phyloP scores from a whole-genome alignment of 2,888 invertebrate species.

The Choristoneura rosaceana region DNA sequence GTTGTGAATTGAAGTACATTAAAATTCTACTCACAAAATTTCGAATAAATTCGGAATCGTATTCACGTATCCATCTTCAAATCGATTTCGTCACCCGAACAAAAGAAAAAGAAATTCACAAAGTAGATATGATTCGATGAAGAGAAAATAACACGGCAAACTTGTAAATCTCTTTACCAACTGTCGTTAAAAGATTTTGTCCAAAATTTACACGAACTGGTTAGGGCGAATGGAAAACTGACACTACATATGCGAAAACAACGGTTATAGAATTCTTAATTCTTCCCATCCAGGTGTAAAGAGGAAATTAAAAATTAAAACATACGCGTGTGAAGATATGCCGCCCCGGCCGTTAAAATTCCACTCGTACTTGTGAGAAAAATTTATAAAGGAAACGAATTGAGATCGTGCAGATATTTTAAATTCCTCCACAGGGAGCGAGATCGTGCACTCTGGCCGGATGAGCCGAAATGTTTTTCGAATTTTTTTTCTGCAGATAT shows the following conservation, averaged over 20 bases:
- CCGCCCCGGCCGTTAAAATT: conserved; percentile 45
- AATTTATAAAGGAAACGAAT: conserved; percentile 62
- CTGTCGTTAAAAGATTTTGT: conserved; percentile 33
- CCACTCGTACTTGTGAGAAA: conserved; percentile 49
- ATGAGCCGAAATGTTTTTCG: conserved; percentile 14
- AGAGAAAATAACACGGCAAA: conserved; percentile 53
- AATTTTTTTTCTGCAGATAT: neutral
- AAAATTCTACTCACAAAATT: conserved; percentile 69
- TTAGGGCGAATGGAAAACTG: conserved; percentile 5
- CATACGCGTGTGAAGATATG: conserved; percentile 39
- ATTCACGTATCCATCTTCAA: conserved; percentile 66
- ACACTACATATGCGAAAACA: neutral
- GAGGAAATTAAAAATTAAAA: conserved; percentile 40
- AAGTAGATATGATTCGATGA: conserved; percentile 61
- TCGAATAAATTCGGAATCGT: conserved; percentile 68
- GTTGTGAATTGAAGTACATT: conserved; percentile 52
- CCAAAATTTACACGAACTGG: conserved; percentile 19
- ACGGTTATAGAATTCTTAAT: neutral
- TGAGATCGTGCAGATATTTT: conserved; percentile 61
- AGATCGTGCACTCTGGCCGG: conserved; percentile 19
- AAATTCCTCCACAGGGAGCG: conserved; percentile 53
- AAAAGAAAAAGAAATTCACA: conserved; percentile 56
- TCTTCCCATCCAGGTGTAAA: conserved; percentile 18
- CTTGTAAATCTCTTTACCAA: conserved; percentile 37
- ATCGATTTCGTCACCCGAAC: conserved; percentile 68